Conservation (phyloP, 1,140 invertebrate species). For the Theocolax elegans region DNA sequence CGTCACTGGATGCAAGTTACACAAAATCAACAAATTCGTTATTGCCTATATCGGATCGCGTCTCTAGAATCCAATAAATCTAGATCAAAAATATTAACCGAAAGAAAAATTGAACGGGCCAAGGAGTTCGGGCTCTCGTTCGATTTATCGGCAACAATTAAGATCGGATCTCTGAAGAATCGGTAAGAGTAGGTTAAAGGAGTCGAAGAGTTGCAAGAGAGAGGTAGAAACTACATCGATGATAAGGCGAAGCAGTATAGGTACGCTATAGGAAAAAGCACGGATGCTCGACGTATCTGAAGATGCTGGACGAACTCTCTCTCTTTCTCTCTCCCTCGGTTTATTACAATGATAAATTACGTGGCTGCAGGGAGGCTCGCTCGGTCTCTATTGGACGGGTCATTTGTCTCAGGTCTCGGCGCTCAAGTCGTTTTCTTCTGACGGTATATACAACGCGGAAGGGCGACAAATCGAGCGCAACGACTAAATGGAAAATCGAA, state of each 20-base stretch:
- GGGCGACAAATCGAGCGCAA: slow-evolving; percentile 26
- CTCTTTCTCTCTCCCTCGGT: neutral
- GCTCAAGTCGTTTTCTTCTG: neutral
- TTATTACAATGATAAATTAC: slow-evolving; percentile 39
- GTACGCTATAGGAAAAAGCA: too few species aligned
- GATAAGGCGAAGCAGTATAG: too few species aligned
- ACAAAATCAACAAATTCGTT: too few species aligned
- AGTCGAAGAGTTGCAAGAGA: neutral
- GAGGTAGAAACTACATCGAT: neutral
- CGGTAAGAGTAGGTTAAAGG: neutral
- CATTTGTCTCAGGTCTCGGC: slow-evolving; percentile 19
- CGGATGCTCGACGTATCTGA: too few species aligned
- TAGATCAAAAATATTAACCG: slow-evolving; percentile 22
- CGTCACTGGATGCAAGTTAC: too few species aligned
- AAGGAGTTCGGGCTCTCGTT: neutral
- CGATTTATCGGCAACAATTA: slow-evolving; percentile 17
- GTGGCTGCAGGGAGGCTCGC: neutral
- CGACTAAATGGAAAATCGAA: slow-evolving; percentile 32
- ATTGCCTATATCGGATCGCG: too few species aligned
- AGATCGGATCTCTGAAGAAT: slow-evolving; percentile 15
- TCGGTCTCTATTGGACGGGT: slow-evolving; percentile 2
- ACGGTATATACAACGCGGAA: neutral
- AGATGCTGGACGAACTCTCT: too few species aligned
- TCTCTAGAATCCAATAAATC: slow-evolving; percentile 24
- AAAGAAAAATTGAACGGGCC: slow-evolving; percentile 4